phyloP scores from a whole-genome alignment of 2,888 invertebrate species.

The Amphiduros pacificus region DNA sequence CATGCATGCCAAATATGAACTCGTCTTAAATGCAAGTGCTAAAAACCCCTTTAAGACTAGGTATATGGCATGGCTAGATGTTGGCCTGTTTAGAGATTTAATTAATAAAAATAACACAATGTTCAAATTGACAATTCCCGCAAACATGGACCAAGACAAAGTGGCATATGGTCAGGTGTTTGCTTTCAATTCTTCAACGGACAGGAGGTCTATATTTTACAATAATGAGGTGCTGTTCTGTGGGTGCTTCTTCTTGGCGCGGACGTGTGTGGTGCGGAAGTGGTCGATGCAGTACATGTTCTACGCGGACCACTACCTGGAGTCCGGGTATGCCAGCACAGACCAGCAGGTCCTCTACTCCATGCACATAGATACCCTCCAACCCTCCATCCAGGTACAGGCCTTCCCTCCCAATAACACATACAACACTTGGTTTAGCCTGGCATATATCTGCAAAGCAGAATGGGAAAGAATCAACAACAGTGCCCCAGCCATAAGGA shows the following conservation, averaged over 20 bases:
- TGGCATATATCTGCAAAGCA: conserved; percentile 39
- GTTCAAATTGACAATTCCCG: conserved; percentile 8
- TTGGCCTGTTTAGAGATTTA: conserved; percentile 44
- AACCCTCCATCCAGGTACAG: conserved; percentile 12
- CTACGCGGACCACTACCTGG: conserved; percentile 32
- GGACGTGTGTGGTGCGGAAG: conserved; percentile 29
- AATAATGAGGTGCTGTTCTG: conserved; percentile 40
- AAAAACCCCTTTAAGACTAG: conserved; percentile 37
- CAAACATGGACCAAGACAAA: neutral
- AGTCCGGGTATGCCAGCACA: conserved; percentile 38
- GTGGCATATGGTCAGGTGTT: conserved; percentile 18
- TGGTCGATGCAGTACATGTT: conserved; percentile 39
- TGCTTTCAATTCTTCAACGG: conserved; percentile 14
- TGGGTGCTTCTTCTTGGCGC: conserved; percentile 43
- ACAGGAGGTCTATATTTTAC: conserved; percentile 32
- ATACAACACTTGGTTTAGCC: conserved; percentile 38
- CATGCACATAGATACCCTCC: conserved; percentile 27
- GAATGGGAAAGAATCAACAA: no score
- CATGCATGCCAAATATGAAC: conserved; percentile 52
- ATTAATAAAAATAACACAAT: no score
- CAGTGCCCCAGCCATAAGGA: no score
- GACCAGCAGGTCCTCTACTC: conserved; percentile 45
- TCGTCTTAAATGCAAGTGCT: conserved; percentile 35
- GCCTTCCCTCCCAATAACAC: conserved; percentile 4
- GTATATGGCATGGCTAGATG: conserved; percentile 47